Base-by-base conservation (phyloP, 1,140 invertebrate species). In the Drosophila kikkawai region DNA sequence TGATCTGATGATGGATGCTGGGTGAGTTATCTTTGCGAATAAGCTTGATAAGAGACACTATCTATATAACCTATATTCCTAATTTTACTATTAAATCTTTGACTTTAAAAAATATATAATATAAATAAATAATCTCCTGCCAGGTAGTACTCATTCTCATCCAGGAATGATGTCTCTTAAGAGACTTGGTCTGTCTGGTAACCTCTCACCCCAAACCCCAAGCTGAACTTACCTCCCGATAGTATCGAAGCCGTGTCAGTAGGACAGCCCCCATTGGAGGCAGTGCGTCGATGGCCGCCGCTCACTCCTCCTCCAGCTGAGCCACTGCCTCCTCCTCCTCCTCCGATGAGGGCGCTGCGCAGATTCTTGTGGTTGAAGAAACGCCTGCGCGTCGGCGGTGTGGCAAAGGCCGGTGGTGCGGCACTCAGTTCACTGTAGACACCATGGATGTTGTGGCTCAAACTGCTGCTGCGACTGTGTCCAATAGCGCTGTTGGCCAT, bases 321-420 rank as follows among this genome's bases (percentile, higher is more conserved):
- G 19, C 42, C 50, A 26, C 26, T 26, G 8, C 36, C n/a, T n/a
- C 68, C 42, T 48, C 91, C 45, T 48, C 36, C 22, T 42, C 69
- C 69, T 51, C 92, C 85, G 6, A 94, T 94, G 74, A 96, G 96
- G 8, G 96, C 96, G 91, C 95, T 97, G 60, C 95, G 94, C 36
- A 97, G 92, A 17, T 95, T 95, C 93, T 97, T 97, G 0, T 96
- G 95, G 79, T 96, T 97, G 19, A 97, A 94, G 93, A 97, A 97
- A 93, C 96, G 95, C 92, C 96, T 95, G 70, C 96, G 94, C 47
- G 95, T 96, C 82, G 96, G 96, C 0, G 96, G 96, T 44, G 96
- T 96, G 22, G 96, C 97, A 45, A 96, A 96, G 61, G 91, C 74
- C 58, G 91, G 79, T 47, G 91, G 77, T 45, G 91, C 80, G 22